A percentile compares a stretch with the other conserved stretches of the same genome.
Evolutionary conservation across 1,140 invertebrate genomes (phyloP).

Genomic region (Hylaeus volcanicus): DNA sequence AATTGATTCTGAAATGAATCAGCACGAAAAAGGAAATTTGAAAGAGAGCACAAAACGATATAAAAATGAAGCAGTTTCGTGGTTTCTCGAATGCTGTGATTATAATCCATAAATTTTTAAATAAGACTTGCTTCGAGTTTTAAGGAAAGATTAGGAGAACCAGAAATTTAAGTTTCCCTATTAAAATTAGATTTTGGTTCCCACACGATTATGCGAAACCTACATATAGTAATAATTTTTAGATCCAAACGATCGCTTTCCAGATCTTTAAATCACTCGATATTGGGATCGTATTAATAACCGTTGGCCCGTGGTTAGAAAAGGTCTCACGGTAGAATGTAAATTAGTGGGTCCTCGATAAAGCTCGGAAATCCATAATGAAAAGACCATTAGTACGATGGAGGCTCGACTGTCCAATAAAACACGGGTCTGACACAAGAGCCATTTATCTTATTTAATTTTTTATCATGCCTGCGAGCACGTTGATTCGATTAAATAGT

Average conservation of each 20-base stretch:
- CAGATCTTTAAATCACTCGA: conserved; percentile 21
- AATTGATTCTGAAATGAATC: background rate
- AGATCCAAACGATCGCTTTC: background rate
- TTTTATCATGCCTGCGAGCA: background rate
- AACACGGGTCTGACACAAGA: conserved; percentile 28
- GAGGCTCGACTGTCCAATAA: conserved; percentile 19
- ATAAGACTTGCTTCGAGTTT: no score
- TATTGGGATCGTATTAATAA: conserved; percentile 11
- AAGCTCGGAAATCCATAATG: conserved; percentile 32
- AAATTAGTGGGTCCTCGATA: conserved; percentile 32
- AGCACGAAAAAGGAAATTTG: background rate
- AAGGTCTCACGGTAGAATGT: conserved; percentile 25
- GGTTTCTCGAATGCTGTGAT: no score
- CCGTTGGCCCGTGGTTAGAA: conserved; percentile 3
- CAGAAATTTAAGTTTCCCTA: background rate
- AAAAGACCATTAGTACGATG: conserved; percentile 43
- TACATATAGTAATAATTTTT: conserved; percentile 29
- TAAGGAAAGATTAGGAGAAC: no score
- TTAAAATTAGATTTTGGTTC: no score
- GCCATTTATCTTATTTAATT: conserved; percentile 28
- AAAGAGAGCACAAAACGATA: background rate
- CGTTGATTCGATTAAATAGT: conserved; percentile 8
- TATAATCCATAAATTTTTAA: no score
- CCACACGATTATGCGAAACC: background rate
- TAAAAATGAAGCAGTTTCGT: no score